Percentiles rank a stretch among this genome's conserved stretches.
Conservation (phyloP, 1,140 invertebrate species). For the Micrasema longulum region DNA sequence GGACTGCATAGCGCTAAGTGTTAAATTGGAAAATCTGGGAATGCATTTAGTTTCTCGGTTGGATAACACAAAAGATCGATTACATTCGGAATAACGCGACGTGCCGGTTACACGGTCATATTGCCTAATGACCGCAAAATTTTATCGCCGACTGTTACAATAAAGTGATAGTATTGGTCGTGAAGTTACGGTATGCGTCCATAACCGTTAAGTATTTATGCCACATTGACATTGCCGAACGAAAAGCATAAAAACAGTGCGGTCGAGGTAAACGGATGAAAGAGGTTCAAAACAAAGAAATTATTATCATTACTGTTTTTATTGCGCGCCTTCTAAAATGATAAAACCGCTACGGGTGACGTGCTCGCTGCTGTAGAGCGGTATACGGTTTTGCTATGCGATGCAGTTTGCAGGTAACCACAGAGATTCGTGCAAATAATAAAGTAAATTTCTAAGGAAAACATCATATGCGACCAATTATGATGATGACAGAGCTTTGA, state of each 20-base stretch:
- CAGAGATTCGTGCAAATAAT: neutral
- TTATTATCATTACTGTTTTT: slow-evolving; percentile 7
- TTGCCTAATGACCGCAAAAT: slow-evolving; percentile 28
- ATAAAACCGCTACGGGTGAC: slow-evolving; percentile 3
- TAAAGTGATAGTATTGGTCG: slow-evolving; percentile 8
- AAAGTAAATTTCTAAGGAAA: no score
- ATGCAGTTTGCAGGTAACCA: neutral
- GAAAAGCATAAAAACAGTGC: slow-evolving; percentile 19
- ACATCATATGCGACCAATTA: no score
- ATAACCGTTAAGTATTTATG: slow-evolving; percentile 8
- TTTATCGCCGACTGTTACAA: slow-evolving; percentile 14
- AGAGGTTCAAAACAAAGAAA: neutral
- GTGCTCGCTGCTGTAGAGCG: slow-evolving; percentile 7
- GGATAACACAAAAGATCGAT: neutral
- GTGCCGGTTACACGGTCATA: slow-evolving; percentile 9
- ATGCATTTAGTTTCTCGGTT: no score
- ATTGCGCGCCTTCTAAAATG: slow-evolving; percentile 22
- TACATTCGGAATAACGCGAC: slow-evolving; percentile 5
- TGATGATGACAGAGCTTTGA: no score
- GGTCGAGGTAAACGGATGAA: slow-evolving; percentile 1
- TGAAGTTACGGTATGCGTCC: slow-evolving; percentile 25
- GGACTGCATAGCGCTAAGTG: no score
- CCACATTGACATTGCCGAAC: slow-evolving; percentile 16
- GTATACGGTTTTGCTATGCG: slow-evolving; percentile 4
- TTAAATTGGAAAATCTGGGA: no score